A percentile compares a stretch with the other conserved stretches of the same genome.
Conservation (phyloP, 1,140 invertebrate species). For the Aphelinus atriplicis region DNA sequence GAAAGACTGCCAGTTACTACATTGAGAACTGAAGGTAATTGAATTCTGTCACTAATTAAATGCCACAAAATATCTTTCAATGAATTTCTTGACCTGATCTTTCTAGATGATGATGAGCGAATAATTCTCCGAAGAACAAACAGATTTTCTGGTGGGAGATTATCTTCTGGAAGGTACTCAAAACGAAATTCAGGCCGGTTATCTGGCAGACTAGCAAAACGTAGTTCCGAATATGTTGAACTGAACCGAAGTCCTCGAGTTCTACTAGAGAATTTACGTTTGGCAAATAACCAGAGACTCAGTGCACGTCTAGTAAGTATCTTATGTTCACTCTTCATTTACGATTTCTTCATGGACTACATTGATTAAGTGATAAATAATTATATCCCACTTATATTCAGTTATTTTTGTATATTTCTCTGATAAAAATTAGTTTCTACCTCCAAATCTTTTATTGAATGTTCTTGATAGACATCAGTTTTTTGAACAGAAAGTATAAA, state of each 20-base stretch:
- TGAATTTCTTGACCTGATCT: conserved; percentile 7
- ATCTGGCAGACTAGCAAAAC: conserved; percentile 42
- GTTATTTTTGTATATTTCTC: no score
- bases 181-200: conserved; percentile 45
- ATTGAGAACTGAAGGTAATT: conserved; percentile 49
- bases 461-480: no score
- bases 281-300: conserved; percentile 57
- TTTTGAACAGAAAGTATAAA: no score
- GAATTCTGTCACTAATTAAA: conserved; percentile 13
- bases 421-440: no score
- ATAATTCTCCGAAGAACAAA: conserved; percentile 37
- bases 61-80: conserved; percentile 1
- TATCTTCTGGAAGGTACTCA: conserved; percentile 44
- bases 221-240: conserved; percentile 33
- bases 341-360: no score
- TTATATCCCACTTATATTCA: no score
- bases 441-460: no score
- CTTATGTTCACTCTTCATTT: not conserved
- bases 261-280: conserved; percentile 57
- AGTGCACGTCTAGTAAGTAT: conserved; percentile 52
- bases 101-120: conserved; percentile 41
- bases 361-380: no score
- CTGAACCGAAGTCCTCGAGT: conserved; percentile 52
- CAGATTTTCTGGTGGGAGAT: conserved; percentile 43
- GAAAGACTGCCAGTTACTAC: conserved; percentile 49